Conservation (phyloP, 2,797 vertebrate genomes). For the Sarcoramphus papa region DNA sequence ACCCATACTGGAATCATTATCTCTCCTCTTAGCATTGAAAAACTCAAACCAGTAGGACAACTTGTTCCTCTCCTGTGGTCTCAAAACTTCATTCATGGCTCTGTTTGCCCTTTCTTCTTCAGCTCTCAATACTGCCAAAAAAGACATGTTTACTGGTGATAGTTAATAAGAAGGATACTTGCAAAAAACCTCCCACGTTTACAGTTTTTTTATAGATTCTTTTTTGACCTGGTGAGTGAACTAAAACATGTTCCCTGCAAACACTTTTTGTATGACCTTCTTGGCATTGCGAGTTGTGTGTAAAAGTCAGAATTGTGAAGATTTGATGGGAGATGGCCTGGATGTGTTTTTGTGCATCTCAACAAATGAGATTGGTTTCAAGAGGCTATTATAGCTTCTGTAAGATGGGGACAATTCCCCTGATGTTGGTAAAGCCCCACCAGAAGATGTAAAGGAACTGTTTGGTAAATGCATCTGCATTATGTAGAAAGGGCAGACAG, state of each 20-base stretch:
- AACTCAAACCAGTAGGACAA: background rate
- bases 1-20: background rate
- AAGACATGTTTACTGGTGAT: background rate
- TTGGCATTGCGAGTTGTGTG: background rate
- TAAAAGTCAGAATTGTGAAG: background rate
- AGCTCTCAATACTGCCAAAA: background rate
- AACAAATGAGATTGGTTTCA: background rate
- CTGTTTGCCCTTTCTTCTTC: background rate
- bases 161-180: background rate
- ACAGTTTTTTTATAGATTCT: background rate
- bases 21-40: background rate
- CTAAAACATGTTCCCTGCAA: background rate
- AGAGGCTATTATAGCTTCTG: background rate
- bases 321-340: background rate
- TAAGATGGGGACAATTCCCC: background rate
- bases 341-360: background rate
- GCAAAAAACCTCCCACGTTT: background rate
- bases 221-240: background rate
- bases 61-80: background rate
- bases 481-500: background rate
- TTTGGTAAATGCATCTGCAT: background rate
- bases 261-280: background rate
- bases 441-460: background rate
- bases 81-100: background rate
- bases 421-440: background rate